Conservation (phyloP, 2,797 vertebrate genomes). For the Linurgus olivaceus region DNA sequence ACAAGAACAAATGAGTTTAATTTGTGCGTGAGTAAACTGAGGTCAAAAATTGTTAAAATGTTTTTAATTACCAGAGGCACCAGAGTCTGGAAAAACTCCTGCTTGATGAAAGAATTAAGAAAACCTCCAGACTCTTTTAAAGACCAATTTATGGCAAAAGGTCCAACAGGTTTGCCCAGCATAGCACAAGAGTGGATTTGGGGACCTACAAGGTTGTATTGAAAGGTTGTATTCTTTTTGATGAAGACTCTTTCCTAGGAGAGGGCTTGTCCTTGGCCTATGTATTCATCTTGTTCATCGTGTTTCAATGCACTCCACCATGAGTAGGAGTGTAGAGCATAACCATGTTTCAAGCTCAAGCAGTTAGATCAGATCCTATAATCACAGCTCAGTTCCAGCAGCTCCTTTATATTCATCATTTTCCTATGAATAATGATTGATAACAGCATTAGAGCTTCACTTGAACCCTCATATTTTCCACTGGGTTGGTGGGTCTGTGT, state of each 20-base stretch:
- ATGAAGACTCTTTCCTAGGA: not conserved
- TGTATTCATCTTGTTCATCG: not conserved
- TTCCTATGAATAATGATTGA: not conserved
- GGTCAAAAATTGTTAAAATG: not conserved
- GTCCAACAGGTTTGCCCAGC: not conserved
- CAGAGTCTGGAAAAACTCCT: not conserved
- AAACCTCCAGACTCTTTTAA: not conserved
- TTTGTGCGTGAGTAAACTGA: not conserved
- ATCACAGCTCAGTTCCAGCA: not conserved
- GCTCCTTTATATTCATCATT: not conserved
- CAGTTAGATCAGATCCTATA: not conserved
- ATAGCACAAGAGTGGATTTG: not conserved
- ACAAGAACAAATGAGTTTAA: not conserved
- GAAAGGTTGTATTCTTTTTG: not conserved
- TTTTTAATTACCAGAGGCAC: not conserved
- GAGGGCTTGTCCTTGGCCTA: not conserved
- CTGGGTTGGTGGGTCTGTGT: not conserved
- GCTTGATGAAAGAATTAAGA: not conserved
- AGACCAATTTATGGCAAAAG: not conserved
- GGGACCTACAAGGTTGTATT: not conserved
- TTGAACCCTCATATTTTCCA: not conserved
- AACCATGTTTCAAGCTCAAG: accelerated
- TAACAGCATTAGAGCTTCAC: not conserved
- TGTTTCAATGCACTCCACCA: not conserved
- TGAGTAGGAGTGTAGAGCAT: accelerated